These are phyloP conservation scores for Plutomurus gul DNA, from an alignment of 1,140 invertebrate genomes.

Conservation along the genomic window DNA sequence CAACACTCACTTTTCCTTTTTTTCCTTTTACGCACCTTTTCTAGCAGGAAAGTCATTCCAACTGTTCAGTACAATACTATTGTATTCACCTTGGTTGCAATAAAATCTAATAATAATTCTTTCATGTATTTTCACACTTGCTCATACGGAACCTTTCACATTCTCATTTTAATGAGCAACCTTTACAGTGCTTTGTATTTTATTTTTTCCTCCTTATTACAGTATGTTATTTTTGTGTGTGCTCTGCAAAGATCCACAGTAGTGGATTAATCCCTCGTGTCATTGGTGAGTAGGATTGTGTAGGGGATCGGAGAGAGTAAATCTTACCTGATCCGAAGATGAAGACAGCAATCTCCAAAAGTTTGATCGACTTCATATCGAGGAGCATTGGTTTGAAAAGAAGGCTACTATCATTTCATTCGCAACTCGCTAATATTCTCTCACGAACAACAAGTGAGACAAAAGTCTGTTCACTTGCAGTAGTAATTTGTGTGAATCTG, in stretches of 20 bases:
- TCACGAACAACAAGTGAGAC: conserved; percentile 11
- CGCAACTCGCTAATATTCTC: not conserved
- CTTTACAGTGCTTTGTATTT: too few species aligned
- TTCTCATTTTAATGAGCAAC: too few species aligned
- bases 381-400: conserved; percentile 39
- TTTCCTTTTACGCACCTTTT: conserved; percentile 7
- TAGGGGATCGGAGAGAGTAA: too few species aligned
- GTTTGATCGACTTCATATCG: conserved; percentile 51
- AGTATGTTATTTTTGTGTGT: too few species aligned
- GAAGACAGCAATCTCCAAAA: conserved; percentile 44
- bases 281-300: too few species aligned
- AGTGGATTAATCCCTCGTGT: too few species aligned
- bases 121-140: too few species aligned
- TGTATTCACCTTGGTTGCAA: not conserved
- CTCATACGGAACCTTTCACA: too few species aligned
- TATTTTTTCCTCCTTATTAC: too few species aligned
- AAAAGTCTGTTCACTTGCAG: conserved; percentile 17
- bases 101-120: too few species aligned
- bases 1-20: conserved; percentile 22
- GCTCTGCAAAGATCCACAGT: too few species aligned
- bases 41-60: not conserved
- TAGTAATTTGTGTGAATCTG: conserved; percentile 27
- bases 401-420: conserved; percentile 10
- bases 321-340: conserved; percentile 50
- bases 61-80: not conserved